These are phyloP conservation scores for Littorina saxatilis DNA, from an alignment of 1,140 invertebrate genomes.

Conservation along the genomic window DNA sequence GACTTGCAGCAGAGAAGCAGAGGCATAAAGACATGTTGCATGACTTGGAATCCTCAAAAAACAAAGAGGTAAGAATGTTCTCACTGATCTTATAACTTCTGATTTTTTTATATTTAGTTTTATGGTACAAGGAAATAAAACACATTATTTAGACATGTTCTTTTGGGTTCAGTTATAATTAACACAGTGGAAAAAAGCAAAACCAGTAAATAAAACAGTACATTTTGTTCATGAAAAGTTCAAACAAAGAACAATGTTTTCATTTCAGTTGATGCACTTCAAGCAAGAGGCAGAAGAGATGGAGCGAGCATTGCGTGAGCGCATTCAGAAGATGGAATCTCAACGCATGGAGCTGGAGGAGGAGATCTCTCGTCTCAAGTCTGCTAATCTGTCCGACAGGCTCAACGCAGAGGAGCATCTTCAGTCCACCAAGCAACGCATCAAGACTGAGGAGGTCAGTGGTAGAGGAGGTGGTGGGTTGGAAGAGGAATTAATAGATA, in stretches of 20 bases:
- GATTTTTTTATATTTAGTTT: too few species aligned
- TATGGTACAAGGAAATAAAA: too few species aligned
- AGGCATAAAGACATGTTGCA: conserved; percentile 63
- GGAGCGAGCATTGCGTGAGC: conserved; percentile 68
- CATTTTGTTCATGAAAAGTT: background rate
- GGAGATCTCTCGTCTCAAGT: conserved; percentile 70
- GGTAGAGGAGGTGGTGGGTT: too few species aligned
- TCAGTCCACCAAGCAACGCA: conserved; percentile 61
- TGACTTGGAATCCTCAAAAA: conserved; percentile 63
- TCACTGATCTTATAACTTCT: too few species aligned
- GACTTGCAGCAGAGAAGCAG: conserved; percentile 63
- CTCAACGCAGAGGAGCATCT: conserved; percentile 69
- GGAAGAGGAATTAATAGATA: too few species aligned
- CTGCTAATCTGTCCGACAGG: conserved; percentile 62
- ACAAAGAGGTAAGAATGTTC: conserved; percentile 70
- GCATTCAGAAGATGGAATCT: conserved; percentile 69
- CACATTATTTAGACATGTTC: too few species aligned
- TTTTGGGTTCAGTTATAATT: too few species aligned
- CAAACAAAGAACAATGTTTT: background rate
- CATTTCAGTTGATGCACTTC: conserved; percentile 36
- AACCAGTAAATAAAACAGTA: too few species aligned
- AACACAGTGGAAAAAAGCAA: too few species aligned
- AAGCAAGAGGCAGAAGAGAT: conserved; percentile 68
- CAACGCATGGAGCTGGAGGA: conserved; percentile 70
- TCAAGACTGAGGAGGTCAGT: conserved; percentile 70